Conservation (phyloP, 1,140 invertebrate genomes). For the Trigoniulus corallinus region DNA sequence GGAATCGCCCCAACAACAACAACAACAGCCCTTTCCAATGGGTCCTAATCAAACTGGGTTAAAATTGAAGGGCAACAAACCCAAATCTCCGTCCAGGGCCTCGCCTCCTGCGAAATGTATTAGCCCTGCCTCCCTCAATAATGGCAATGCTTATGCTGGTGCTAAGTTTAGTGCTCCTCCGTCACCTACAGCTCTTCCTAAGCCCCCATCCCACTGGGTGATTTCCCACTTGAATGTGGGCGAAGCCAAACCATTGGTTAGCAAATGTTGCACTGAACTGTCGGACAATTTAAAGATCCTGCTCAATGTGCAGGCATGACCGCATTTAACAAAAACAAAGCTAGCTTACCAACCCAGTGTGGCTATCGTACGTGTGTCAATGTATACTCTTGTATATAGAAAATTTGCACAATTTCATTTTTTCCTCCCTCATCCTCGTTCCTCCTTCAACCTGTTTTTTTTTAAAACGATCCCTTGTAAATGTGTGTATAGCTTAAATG, state of each 20-base stretch:
- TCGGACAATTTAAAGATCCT: constrained; percentile 36
- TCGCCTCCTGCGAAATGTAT: neutral
- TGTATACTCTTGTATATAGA: no score
- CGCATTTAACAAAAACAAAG: no score
- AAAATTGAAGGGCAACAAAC: neutral
- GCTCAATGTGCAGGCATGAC: constrained; percentile 34
- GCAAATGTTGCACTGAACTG: constrained; percentile 18
- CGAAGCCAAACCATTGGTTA: neutral
- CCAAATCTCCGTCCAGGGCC: neutral
- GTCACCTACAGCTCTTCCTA: constrained; percentile 37
- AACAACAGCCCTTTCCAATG: neutral
- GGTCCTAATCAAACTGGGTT: no score
- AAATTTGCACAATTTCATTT: no score
- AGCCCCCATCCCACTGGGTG: constrained; percentile 39
- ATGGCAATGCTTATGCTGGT: constrained; percentile 30
- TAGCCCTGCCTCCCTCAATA: neutral
- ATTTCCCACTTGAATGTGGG: neutral
- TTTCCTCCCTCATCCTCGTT: no score
- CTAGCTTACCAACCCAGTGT: no score
- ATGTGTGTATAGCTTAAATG: no score
- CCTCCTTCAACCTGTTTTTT: no score
- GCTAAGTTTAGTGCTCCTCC: constrained; percentile 43
- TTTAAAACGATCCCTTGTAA: no score
- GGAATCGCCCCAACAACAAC: neutral
- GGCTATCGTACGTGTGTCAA: no score